phyloP scores from a whole-genome alignment of 2,888 invertebrate genomes.

The Trichopria drosophilae region DNA sequence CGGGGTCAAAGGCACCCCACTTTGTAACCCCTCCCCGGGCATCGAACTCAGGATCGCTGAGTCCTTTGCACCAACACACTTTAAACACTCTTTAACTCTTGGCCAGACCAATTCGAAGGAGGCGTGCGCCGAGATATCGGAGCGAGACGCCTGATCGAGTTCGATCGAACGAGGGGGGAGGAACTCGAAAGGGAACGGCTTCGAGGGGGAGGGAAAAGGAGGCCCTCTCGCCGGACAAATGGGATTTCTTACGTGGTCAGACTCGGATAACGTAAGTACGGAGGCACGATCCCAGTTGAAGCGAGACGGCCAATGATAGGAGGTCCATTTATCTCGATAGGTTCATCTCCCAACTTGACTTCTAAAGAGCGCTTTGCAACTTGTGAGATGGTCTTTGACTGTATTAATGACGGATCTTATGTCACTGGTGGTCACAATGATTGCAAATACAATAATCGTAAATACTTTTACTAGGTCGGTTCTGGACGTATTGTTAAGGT shows the following conservation, averaged over 20 bases:
- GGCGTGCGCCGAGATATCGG: constrained; percentile 9
- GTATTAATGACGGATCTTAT: no score
- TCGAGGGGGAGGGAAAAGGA: constrained; percentile 24
- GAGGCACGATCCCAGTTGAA: constrained; percentile 25
- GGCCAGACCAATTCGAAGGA: no score
- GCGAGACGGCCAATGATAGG: constrained; percentile 50
- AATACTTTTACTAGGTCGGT: no score
- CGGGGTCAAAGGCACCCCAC: constrained; percentile 48
- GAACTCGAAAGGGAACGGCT: constrained; percentile 14
- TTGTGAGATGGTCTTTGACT: no score
- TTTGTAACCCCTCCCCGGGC: constrained; percentile 45
- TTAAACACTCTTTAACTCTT: constrained; percentile 33
- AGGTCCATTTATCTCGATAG: constrained; percentile 52
- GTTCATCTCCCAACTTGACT: constrained; percentile 49
- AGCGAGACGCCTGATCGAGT: not conserved
- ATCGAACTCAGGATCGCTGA: constrained; percentile 54
- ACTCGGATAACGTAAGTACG: constrained; percentile 42
- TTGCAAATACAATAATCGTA: no score
- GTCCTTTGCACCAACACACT: constrained; percentile 48
- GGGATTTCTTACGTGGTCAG: constrained; percentile 34
- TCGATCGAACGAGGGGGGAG: constrained; percentile 6
- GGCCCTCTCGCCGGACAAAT: constrained; percentile 15
- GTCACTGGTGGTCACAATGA: no score
- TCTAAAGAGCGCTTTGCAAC: constrained; percentile 46
- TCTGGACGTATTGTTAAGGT: no score